Evolutionary conservation across 2,113 vertebrate species (phyloP), one percentile per base, ranked within the genome.

Genomic region (Sturnira hondurensis): DNA sequence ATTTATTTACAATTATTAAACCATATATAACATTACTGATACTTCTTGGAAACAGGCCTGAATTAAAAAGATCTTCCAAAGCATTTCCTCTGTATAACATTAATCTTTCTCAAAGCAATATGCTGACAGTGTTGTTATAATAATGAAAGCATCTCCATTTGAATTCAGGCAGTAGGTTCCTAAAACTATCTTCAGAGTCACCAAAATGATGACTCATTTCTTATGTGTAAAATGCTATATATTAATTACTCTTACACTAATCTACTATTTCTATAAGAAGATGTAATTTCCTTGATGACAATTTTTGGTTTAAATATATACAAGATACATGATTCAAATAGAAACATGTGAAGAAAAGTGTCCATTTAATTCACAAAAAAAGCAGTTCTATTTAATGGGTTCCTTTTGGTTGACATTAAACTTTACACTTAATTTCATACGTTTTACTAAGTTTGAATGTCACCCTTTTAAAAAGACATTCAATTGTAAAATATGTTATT

Each of bases 1-100:
- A 94, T 98, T 95, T 97, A 97, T 97, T 98, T 96, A 83, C 52
- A 97, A 98, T 97, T 98, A 98, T 98, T 97, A 97, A 97, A 96
- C 80, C 83, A 87, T 96, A 98, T 98, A 98, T 97, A 97, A 96
- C 70, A 97, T 96, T 97, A 92, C 36, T 65, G 54, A 50, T 95
- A 88, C 71, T 93, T 98, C 96, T 97, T 96, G 96, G 97, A 97
- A 97, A 97, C 38, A 50, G 56, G 86, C 95, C 95, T 96, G 91
- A 96, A 97, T 98, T 98, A 97, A 98, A 98, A 94, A 97, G 74
- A 52, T 84, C 67, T 94, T 96, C 97, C 95, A 98, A 97, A 97
- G 93, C 74, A 96, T 97, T 94, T 98, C 92, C 93, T 95, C 76
- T 96, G 80, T 81, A 71, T 93, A 95, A 87, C 90, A 95, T 90